Conservation (phyloP, 2,797 vertebrate genomes). For the Anabacerthia variegaticeps region DNA sequence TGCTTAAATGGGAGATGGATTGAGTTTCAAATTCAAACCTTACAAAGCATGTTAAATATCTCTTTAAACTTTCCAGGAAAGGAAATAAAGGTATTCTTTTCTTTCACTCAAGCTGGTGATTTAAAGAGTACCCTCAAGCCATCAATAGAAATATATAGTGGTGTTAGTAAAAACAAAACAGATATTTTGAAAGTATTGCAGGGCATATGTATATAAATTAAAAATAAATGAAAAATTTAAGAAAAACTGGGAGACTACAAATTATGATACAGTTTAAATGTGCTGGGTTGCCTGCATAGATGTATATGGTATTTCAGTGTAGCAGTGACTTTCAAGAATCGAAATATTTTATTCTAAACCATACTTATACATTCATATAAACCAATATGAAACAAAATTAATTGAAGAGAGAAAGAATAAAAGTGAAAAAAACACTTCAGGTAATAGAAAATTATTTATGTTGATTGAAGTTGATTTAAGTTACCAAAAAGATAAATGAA, state of each 20-base stretch:
- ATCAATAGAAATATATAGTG: background rate
- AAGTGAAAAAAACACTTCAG: background rate
- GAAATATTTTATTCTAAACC: background rate
- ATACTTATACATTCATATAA: too few relatives aligned
- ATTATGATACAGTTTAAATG: background rate
- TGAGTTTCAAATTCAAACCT: constrained; percentile 25
- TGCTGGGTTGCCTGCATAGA: background rate
- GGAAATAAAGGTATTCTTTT: constrained; percentile 1
- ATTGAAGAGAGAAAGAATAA: background rate
- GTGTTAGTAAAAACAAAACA: background rate
- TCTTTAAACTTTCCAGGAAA: background rate
- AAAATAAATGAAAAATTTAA: background rate
- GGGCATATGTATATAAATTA: background rate
- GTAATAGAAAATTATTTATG: background rate
- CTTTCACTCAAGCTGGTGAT: background rate
- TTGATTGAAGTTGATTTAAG: background rate
- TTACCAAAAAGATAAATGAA: background rate
- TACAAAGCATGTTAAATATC: constrained; percentile 15
- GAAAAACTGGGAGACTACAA: background rate
- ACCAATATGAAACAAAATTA: background rate
- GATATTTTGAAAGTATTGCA: background rate
- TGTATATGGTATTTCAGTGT: background rate
- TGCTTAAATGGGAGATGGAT: background rate
- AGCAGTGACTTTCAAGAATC: background rate
- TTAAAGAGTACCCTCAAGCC: background rate